phyloP scores from a whole-genome alignment of 1,140 invertebrate species.

The Nephila pilipes region DNA sequence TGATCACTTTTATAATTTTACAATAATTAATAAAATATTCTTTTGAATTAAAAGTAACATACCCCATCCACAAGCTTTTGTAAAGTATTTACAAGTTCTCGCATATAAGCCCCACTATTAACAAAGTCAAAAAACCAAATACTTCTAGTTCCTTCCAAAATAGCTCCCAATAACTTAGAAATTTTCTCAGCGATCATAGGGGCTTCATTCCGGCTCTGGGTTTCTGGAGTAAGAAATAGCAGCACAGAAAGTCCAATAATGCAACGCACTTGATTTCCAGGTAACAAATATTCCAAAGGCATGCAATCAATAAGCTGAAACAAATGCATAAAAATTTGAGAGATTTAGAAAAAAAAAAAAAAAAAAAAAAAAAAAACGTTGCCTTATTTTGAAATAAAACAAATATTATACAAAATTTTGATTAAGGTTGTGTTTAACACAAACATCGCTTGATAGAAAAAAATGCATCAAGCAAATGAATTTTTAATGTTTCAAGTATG shows the following conservation, averaged over 20 bases:
- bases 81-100: slow-evolving; percentile 17
- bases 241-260: slow-evolving; percentile 63
- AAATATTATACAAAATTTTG: no score
- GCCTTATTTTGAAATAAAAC: no score
- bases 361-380: no score
- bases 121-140: slow-evolving; percentile 76
- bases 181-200: slow-evolving; percentile 25
- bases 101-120: slow-evolving; percentile 39
- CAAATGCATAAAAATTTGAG: no score
- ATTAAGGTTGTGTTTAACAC: no score
- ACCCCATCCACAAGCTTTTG: background rate
- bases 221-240: slow-evolving; percentile 51
- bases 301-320: slow-evolving; percentile 65
- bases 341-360: slow-evolving; percentile 21
- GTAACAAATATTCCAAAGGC: slow-evolving; percentile 71
- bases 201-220: background rate
- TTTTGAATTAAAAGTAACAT: background rate
- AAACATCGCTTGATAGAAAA: no score
- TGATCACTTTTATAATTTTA: background rate
- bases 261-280: slow-evolving; percentile 74
- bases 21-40: background rate
- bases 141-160: slow-evolving; percentile 72
- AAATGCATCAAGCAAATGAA: no score
- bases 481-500: no score
- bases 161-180: slow-evolving; percentile 5